Evolutionary conservation across 1,140 invertebrate species (phyloP).

Genomic region (Eriocheir sinensis): DNA sequence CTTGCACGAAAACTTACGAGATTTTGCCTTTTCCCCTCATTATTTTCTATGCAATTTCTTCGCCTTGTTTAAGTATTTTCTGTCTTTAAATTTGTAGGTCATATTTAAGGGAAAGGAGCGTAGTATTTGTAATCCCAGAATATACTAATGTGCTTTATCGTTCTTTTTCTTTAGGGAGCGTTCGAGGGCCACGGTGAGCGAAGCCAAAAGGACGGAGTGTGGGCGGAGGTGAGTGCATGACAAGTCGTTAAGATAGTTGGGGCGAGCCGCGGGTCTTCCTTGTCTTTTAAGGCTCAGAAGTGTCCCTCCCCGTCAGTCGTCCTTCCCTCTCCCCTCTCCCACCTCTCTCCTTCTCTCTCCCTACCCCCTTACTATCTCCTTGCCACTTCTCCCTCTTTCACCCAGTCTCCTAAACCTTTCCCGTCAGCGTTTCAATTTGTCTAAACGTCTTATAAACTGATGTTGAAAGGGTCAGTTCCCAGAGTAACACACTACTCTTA

Average conservation of each 20-base stretch:
- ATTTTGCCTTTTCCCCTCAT: background rate
- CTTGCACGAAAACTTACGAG: background rate
- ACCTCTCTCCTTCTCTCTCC: background rate
- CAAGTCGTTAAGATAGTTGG: slow-evolving; percentile 67
- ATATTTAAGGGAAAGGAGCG: too few species aligned
- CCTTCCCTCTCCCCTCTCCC: slow-evolving; percentile 8
- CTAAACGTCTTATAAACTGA: background rate
- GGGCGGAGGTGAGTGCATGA: slow-evolving; percentile 64
- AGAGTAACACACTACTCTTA: background rate
- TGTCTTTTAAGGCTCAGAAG: slow-evolving; percentile 51
- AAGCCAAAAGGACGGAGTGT: background rate
- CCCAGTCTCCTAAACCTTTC: background rate
- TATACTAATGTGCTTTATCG: background rate
- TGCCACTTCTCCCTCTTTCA: background rate
- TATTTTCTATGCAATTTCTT: background rate
- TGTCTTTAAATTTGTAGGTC: background rate
- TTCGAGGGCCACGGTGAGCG: background rate
- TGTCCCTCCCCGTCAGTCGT: background rate
- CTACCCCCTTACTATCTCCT: background rate
- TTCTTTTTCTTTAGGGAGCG: background rate
- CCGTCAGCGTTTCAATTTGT: background rate
- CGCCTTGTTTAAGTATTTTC: background rate
- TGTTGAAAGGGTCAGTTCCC: too few species aligned
- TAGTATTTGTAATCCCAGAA: too few species aligned
- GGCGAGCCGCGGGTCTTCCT: slow-evolving; percentile 38